phyloP scores from a whole-genome alignment of 2,113 vertebrate genomes.

The Heterotis niloticus region DNA sequence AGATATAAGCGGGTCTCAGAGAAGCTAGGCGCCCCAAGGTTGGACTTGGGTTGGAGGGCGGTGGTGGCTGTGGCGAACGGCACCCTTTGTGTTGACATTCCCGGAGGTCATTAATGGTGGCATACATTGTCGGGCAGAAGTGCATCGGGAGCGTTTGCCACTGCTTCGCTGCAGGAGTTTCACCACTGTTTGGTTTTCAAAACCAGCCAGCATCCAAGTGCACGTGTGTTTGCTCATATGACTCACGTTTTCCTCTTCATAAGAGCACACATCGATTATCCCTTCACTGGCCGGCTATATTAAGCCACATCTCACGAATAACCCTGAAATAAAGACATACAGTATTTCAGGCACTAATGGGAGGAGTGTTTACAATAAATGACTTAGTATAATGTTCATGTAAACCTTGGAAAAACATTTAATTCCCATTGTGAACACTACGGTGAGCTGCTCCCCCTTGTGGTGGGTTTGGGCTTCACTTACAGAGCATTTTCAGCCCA shows the following conservation, averaged over 20 bases:
- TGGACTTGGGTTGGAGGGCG: background rate
- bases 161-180: background rate
- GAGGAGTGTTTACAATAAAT: background rate
- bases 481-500: too few species aligned
- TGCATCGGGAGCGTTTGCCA: background rate
- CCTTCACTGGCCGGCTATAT: background rate
- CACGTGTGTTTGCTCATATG: background rate
- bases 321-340: background rate
- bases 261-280: background rate
- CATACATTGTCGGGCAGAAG: background rate
- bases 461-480: background rate
- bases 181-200: background rate
- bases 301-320: background rate
- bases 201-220: background rate
- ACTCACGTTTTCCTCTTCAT: background rate
- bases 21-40: background rate
- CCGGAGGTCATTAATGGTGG: background rate
- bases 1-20: background rate
- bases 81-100: background rate
- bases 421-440: conserved; percentile 7
- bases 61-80: background rate
- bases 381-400: background rate
- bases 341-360: background rate
- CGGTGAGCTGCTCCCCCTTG: conserved; percentile 42
- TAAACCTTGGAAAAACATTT: background rate